Conservation (phyloP, 2,888 invertebrate genomes). For the Leucophenga maculata region DNA sequence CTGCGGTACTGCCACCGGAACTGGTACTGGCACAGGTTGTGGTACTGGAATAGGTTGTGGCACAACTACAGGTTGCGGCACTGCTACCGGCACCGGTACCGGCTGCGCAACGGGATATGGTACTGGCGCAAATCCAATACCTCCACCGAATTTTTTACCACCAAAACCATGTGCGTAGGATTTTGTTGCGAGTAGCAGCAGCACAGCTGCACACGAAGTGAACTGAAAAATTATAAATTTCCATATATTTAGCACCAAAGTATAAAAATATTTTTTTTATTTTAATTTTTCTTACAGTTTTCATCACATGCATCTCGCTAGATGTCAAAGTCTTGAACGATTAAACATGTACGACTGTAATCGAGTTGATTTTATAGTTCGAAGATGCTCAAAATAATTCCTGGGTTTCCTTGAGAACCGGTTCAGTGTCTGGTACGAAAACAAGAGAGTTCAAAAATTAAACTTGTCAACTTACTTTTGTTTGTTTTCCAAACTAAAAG, state of each 20-base stretch:
- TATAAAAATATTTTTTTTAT: not conserved
- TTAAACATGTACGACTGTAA: too few species aligned
- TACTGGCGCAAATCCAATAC: slow-evolving; percentile 25
- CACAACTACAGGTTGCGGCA: slow-evolving; percentile 33
- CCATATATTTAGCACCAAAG: not conserved
- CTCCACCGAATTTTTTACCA: slow-evolving; percentile 55
- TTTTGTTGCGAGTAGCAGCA: slow-evolving; percentile 30
- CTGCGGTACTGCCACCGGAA: slow-evolving; percentile 31
- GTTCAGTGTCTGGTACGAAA: too few species aligned
- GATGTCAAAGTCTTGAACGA: not conserved
- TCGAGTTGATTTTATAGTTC: too few species aligned
- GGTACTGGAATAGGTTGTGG: slow-evolving; percentile 52
- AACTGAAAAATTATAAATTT: slow-evolving; percentile 2
- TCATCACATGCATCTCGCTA: slow-evolving; percentile 12
- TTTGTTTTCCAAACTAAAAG: too few species aligned
- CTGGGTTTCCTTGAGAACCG: too few species aligned
- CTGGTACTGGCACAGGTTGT: slow-evolving; percentile 34
- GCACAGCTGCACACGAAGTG: slow-evolving; percentile 26
- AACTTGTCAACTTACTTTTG: too few species aligned
- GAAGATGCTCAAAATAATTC: too few species aligned
- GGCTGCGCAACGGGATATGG: slow-evolving; percentile 28
- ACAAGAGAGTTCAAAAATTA: too few species aligned
- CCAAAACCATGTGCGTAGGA: slow-evolving; percentile 51
- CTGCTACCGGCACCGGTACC: not conserved
- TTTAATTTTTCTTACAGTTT: slow-evolving; percentile 46